phyloP scores from a whole-genome alignment of 2,113 vertebrate genomes.

The Labeo rohita region DNA sequence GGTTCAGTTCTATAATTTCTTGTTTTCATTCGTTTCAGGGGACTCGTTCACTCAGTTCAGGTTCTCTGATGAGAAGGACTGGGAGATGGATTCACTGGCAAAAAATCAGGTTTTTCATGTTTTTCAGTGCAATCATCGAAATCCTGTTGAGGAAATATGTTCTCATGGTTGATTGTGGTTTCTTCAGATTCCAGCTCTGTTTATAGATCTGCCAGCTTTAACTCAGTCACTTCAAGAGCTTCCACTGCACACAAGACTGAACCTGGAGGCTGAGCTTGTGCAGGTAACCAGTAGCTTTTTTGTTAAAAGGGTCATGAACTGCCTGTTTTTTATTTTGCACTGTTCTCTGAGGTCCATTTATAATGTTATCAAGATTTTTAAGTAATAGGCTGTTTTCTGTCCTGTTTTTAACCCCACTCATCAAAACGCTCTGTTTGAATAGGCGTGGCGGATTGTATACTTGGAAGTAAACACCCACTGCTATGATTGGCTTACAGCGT shows the following conservation, averaged over 20 bases:
- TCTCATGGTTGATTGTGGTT: neutral
- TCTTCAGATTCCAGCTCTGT: slow-evolving; percentile 77
- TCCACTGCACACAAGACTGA: slow-evolving; percentile 83
- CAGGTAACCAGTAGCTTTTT: slow-evolving; percentile 75
- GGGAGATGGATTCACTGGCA: slow-evolving; percentile 81
- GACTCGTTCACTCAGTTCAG: slow-evolving; percentile 92
- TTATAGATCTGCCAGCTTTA: slow-evolving; percentile 83
- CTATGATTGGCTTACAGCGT: too few relatives aligned
- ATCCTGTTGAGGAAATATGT: neutral
- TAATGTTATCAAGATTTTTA: too few relatives aligned
- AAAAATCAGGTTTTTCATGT: slow-evolving; percentile 76
- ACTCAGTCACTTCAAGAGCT: slow-evolving; percentile 82
- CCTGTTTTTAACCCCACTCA: too few relatives aligned
- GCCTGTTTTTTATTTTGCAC: too few relatives aligned
- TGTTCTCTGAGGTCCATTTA: too few relatives aligned
- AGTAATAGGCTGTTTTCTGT: too few relatives aligned
- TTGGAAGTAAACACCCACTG: too few relatives aligned
- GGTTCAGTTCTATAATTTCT: neutral
- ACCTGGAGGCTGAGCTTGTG: slow-evolving; percentile 84
- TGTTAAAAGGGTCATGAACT: too few relatives aligned
- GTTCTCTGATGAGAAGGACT: slow-evolving; percentile 93
- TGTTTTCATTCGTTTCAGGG: slow-evolving; percentile 72
- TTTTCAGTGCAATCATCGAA: slow-evolving; percentile 8
- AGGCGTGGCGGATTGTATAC: too few relatives aligned
- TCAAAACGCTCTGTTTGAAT: too few relatives aligned